Conservation (phyloP, 2,113 vertebrate genomes). For the Catagonus wagneri region DNA sequence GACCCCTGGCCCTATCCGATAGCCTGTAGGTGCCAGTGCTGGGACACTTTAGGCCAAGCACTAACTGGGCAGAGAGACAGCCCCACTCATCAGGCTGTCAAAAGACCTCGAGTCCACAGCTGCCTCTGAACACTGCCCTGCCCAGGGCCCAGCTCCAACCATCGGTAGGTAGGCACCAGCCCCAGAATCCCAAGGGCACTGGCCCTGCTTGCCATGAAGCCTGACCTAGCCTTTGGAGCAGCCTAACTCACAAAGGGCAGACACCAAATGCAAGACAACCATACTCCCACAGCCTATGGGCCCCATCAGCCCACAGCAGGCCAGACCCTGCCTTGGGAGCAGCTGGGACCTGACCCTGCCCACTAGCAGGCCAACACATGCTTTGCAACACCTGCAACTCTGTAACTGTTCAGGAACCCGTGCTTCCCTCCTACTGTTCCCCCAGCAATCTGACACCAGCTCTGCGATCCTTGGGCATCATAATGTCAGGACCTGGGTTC, state of each 20-base stretch:
- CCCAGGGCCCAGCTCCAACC: neutral
- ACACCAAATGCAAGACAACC: neutral
- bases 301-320: neutral
- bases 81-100: neutral
- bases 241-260: neutral
- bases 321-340: neutral
- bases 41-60: neutral
- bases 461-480: too few relatives aligned
- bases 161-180: neutral
- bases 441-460: neutral
- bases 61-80: neutral
- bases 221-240: neutral
- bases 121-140: neutral
- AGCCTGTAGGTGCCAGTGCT: neutral
- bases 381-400: neutral
- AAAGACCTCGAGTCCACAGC: neutral
- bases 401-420: neutral
- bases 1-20: neutral
- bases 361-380: neutral
- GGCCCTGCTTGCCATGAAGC: neutral
- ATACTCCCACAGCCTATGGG: neutral
- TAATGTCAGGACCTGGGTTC: neutral
- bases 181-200: neutral
- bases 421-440: neutral
- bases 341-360: neutral